phyloP scores from a whole-genome alignment of 2,113 vertebrate genomes.

The Chaenocephalus aceratus region DNA sequence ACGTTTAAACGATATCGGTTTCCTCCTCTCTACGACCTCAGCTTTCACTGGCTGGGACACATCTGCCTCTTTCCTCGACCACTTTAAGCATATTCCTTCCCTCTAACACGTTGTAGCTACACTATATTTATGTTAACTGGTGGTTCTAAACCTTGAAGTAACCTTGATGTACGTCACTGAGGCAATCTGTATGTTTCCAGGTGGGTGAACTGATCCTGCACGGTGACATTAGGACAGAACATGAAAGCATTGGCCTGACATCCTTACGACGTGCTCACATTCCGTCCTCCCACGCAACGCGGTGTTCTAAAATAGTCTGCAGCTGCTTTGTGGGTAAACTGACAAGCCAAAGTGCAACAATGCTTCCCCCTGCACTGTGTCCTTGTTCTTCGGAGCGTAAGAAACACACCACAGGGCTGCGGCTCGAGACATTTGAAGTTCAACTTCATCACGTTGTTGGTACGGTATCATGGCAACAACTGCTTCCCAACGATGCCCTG shows the following conservation, averaged over 20 bases:
- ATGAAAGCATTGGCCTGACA: background rate
- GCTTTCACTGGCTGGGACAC: too few species aligned
- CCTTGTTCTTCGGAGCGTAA: background rate
- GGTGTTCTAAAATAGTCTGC: background rate
- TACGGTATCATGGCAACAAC: slow-evolving; percentile 1
- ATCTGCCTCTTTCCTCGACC: background rate
- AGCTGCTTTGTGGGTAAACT: slow-evolving; percentile 8
- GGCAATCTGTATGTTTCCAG: background rate
- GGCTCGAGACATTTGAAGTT: background rate
- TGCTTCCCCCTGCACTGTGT: background rate
- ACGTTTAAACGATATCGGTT: too few species aligned
- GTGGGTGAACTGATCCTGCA: background rate
- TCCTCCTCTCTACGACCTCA: too few species aligned
- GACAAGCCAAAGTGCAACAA: slow-evolving; percentile 2
- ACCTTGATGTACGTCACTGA: background rate
- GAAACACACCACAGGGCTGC: background rate
- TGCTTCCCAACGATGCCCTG: background rate
- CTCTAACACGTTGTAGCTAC: background rate
- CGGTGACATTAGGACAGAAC: background rate
- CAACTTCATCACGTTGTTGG: background rate
- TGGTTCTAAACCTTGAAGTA: background rate
- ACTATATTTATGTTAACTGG: background rate
- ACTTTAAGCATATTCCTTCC: background rate
- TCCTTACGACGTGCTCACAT: background rate
- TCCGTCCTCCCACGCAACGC: background rate